These are phyloP conservation scores for Oconnorella tubifera DNA, from an alignment of 2,888 invertebrate genomes.

Conservation along the genomic window DNA sequence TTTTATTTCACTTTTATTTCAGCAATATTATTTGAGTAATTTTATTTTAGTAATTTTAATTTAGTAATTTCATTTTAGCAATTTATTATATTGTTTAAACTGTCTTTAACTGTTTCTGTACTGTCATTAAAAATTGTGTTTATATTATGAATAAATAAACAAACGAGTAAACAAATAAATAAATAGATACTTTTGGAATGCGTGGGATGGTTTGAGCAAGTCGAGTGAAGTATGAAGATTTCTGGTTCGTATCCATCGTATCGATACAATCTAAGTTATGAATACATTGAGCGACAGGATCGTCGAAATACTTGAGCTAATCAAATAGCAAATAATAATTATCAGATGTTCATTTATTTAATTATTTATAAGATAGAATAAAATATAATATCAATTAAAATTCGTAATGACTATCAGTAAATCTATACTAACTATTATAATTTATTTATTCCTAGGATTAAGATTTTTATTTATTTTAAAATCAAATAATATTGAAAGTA, in stretches of 20 bases:
- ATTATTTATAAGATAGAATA: no score
- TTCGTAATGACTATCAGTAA: no score
- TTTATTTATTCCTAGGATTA: no score
- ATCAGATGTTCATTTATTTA: background rate
- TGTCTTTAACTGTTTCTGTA: no score
- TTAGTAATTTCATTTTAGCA: background rate
- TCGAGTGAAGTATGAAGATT: slow-evolving; percentile 79
- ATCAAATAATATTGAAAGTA: no score
- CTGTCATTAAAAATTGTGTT: no score
- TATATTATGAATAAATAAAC: no score
- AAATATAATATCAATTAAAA: no score
- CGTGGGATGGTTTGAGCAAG: slow-evolving; percentile 80
- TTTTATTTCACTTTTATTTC: background rate
- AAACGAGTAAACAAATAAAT: no score
- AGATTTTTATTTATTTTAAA: no score
- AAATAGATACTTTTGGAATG: slow-evolving; percentile 89
- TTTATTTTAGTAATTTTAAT: background rate
- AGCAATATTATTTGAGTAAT: background rate
- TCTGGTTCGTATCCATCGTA: slow-evolving; percentile 84
- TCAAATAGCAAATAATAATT: background rate
- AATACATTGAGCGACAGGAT: slow-evolving; percentile 83
- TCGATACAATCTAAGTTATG: slow-evolving; percentile 88
- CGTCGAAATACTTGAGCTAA: slow-evolving; percentile 62
- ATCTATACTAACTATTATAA: no score
- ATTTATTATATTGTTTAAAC: background rate